Evolutionary conservation across 2,797 vertebrate genomes (phyloP).

Genomic region (Microcaecilia unicolor): DNA sequence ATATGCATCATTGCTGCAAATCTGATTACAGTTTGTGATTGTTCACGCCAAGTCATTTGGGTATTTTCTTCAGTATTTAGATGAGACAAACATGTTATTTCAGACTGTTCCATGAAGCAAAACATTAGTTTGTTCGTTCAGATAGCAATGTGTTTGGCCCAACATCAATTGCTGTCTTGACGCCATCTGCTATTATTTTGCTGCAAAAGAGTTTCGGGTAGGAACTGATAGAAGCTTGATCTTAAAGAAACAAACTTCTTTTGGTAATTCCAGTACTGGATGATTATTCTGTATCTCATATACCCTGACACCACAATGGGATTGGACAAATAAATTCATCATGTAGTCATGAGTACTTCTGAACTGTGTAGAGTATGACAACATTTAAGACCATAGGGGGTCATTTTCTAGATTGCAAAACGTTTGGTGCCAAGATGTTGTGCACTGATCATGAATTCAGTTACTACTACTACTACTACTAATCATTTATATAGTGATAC

Average conservation of each 20-base stretch:
- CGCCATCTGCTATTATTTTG: constrained; percentile 82
- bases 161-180: constrained; percentile 87
- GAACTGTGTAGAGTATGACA: no score
- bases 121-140: constrained; percentile 75
- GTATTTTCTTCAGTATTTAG: constrained; percentile 74
- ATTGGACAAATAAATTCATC: no score
- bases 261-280: neutral
- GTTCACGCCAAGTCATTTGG: constrained; percentile 76
- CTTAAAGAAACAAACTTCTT: neutral
- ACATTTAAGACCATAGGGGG: no score
- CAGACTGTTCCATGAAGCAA: constrained; percentile 39
- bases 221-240: constrained; percentile 9
- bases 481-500: no score
- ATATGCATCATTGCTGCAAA: constrained; percentile 68
- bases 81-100: constrained; percentile 58
- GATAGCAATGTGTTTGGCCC: constrained; percentile 64
- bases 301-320: no score
- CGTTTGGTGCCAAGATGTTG: no score
- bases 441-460: no score
- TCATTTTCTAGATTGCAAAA: no score
- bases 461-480: no score
- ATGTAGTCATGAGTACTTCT: no score
- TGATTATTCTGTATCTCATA: neutral
- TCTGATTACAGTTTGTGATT: constrained; percentile 69
- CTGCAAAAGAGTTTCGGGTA: constrained; percentile 59